These are phyloP conservation scores for Callipepla californica DNA, from an alignment of 2,113 vertebrate species.

Conservation along the genomic window DNA sequence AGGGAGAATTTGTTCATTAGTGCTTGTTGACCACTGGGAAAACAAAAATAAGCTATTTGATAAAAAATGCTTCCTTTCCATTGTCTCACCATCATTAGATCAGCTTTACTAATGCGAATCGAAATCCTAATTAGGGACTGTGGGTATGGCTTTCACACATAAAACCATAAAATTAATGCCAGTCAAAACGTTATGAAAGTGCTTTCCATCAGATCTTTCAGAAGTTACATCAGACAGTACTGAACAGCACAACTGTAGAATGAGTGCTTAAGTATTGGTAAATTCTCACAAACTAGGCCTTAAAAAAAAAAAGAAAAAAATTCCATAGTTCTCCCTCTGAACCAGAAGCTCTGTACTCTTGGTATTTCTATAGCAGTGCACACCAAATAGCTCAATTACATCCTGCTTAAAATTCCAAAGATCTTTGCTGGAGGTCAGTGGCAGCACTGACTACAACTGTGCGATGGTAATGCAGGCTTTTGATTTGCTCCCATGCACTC, in stretches of 20 bases:
- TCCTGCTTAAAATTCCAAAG: not conserved
- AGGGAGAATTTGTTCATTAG: not conserved
- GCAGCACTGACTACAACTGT: accelerated
- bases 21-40: not conserved
- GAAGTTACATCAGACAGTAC: not conserved
- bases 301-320: not conserved
- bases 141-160: conserved; percentile 5
- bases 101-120: conserved; percentile 25
- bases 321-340: not conserved
- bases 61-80: not conserved
- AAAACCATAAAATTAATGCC: not conserved
- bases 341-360: not conserved
- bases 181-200: not conserved
- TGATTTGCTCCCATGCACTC: accelerated
- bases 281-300: not conserved
- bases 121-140: not conserved
- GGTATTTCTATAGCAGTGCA: not conserved
- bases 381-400: not conserved
- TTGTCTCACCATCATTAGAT: not conserved
- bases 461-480: not conserved
- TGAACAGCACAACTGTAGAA: not conserved
- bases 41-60: not conserved
- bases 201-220: not conserved
- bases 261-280: accelerated
- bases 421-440: not conserved